A percentile compares a stretch with the other conserved stretches of the same genome.
Evolutionary conservation across 2,797 vertebrate genomes (phyloP).

Genomic region (Hybognathus amarus): DNA sequence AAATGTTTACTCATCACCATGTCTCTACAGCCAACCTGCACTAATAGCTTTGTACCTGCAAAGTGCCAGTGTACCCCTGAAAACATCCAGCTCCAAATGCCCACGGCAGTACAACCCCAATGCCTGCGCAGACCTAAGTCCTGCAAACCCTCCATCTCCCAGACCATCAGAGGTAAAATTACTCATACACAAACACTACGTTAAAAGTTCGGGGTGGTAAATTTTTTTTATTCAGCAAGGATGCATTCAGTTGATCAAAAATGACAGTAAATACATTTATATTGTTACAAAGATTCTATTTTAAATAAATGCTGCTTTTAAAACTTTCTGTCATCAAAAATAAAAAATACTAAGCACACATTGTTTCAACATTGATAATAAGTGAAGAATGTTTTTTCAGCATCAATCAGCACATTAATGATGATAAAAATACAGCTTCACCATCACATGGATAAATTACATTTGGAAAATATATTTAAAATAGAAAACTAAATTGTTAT

Average conservation of each 20-base stretch:
- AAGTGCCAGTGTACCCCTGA: slow-evolving; percentile 91
- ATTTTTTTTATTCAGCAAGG: neutral
- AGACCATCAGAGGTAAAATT: slow-evolving; percentile 90
- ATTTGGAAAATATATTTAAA: too few species aligned
- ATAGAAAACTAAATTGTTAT: too few species aligned
- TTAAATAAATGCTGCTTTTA: neutral
- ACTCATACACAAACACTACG: neutral
- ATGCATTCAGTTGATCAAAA: neutral
- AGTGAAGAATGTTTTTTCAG: too few species aligned
- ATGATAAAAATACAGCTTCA: too few species aligned
- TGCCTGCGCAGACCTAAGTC: slow-evolving; percentile 77
- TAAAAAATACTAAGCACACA: neutral
- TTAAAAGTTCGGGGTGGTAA: neutral
- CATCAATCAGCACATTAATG: too few species aligned
- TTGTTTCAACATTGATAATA: neutral
- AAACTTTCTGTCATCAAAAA: neutral
- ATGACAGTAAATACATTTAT: too few species aligned
- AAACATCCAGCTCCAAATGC: slow-evolving; percentile 74
- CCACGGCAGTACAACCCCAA: slow-evolving; percentile 74
- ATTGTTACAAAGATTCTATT: neutral
- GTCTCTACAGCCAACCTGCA: slow-evolving; percentile 28
- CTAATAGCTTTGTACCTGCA: slow-evolving; percentile 71
- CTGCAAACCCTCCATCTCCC: slow-evolving; percentile 90
- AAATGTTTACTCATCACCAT: neutral
- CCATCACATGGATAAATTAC: too few species aligned